Evolutionary conservation across 2,113 vertebrate genomes (phyloP), one percentile per base, ranked within the genome.

Genomic region (Hystrix brachyura): DNA sequence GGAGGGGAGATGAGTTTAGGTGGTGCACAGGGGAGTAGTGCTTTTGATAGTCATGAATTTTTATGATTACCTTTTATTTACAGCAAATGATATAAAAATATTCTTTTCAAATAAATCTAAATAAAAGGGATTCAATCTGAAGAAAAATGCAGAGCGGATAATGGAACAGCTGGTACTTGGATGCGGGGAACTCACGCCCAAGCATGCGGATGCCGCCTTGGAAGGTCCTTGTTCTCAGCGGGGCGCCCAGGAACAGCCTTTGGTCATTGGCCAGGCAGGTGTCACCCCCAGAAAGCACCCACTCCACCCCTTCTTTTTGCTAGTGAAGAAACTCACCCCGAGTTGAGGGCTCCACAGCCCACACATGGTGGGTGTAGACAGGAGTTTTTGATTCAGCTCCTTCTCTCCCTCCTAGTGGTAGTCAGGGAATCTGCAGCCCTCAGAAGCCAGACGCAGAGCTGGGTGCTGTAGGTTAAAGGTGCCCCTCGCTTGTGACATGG

Each of bases 31-130:
- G 80, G 38, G 43, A 88, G n/a, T 1, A n/a, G 27, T 14, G 8
- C 32, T 74, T 83, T 95, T 87, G 43, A n/a, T n/a, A 48, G n/a
- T 48, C 51, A 13, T 51, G 74, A 55, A 57, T 78, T 90, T 94
- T 96, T 97, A 38, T 71, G 80, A 48, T 85, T 81, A 69, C 14
- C 27, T 71, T 85, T 96, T 95, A 38, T 89, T 71, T 59, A 83
- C 3, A 87, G 67, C 4, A 29, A 76, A 13, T 85, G 53, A 81
- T 17, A 51, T 76, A 14, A 38, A 91, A 88, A 80, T 18, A 2
- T 78, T 79, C 8, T 74, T 92, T 95, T 87, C 4, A 94, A 80
- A 59, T 57, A 32, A 38, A 46, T 67, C 57, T 48, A 67, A 79
- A 27, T 87, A 74, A 90, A 69, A 80, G 48, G 67, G 69, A 93